A percentile compares a stretch with the other conserved stretches of the same genome.
phyloP scores from a whole-genome alignment of 2,888 invertebrate species.

The Amphipoea oculea region DNA sequence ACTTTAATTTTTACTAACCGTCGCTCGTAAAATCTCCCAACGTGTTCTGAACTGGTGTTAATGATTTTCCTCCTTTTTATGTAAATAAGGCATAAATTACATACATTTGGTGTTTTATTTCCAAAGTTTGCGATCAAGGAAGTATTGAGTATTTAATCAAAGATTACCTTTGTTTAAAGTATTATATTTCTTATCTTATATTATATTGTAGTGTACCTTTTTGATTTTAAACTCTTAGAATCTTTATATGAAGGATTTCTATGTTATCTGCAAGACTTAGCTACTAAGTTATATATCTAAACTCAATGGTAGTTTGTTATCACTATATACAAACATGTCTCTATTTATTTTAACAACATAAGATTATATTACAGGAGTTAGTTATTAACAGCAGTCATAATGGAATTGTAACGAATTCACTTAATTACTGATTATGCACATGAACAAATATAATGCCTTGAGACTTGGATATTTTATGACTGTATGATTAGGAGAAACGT shows the following conservation, averaged over 20 bases:
- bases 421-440: conserved; percentile 53
- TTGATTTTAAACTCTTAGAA: conserved; percentile 60
- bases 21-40: conserved; percentile 17
- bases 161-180: conserved; percentile 49
- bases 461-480: conserved; percentile 49
- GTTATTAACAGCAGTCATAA: conserved; percentile 55
- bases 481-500: conserved; percentile 48
- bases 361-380: conserved; percentile 64
- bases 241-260: conserved; percentile 67
- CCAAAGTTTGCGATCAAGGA: conserved; percentile 54
- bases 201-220: conserved; percentile 51
- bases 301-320: conserved; percentile 69
- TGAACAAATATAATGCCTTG: conserved; percentile 49
- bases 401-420: conserved; percentile 48
- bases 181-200: conserved; percentile 56
- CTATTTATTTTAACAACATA: conserved; percentile 66
- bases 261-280: conserved; percentile 76
- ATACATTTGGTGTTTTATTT: conserved; percentile 31
- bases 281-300: conserved; percentile 69
- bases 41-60: conserved; percentile 42
- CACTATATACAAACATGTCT: conserved; percentile 68
- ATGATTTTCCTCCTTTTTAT: conserved; percentile 60
- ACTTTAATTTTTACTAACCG: neutral
- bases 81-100: conserved; percentile 29
- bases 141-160: conserved; percentile 60